Conservation (phyloP, 2,797 vertebrate species). For the Hippopotamyrus pictus region DNA sequence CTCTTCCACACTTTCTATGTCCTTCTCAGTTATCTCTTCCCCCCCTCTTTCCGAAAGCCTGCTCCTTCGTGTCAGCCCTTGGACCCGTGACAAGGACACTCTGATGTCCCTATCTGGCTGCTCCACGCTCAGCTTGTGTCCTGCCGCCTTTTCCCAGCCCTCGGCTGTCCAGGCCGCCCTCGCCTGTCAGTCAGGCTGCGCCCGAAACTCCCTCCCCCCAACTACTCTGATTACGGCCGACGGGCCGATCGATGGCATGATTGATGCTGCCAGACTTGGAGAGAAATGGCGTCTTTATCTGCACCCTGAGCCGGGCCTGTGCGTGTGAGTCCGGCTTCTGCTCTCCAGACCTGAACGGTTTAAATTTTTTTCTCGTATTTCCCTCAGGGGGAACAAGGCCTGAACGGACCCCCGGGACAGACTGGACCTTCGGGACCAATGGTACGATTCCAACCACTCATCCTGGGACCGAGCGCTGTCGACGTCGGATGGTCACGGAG, state of each 20-base stretch:
- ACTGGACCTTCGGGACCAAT: constrained; percentile 80
- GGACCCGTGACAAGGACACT: constrained; percentile 14
- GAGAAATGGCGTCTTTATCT: not conserved
- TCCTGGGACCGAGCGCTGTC: not conserved
- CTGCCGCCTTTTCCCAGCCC: not conserved
- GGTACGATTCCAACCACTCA: constrained; percentile 56
- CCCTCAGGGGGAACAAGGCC: constrained; percentile 78
- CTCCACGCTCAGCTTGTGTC: not conserved
- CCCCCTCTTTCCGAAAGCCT: not conserved
- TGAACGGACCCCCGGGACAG: constrained; percentile 75
- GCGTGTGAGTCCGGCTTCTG: not conserved
- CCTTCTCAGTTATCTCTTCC: not conserved
- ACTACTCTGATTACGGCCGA: not conserved
- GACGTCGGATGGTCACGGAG: not conserved
- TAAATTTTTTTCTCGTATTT: constrained; percentile 18
- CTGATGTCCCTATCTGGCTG: not conserved
- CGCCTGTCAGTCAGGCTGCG: not conserved
- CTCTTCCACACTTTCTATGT: not conserved
- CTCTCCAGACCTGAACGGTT: not conserved
- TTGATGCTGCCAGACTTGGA: not conserved
- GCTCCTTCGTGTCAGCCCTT: not conserved
- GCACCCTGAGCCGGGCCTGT: not conserved
- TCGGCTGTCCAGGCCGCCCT: not conserved
- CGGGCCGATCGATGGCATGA: not conserved
- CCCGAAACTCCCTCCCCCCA: not conserved